phyloP scores from a whole-genome alignment of 2,797 vertebrate genomes.

The Dromococcyx pavoninus region DNA sequence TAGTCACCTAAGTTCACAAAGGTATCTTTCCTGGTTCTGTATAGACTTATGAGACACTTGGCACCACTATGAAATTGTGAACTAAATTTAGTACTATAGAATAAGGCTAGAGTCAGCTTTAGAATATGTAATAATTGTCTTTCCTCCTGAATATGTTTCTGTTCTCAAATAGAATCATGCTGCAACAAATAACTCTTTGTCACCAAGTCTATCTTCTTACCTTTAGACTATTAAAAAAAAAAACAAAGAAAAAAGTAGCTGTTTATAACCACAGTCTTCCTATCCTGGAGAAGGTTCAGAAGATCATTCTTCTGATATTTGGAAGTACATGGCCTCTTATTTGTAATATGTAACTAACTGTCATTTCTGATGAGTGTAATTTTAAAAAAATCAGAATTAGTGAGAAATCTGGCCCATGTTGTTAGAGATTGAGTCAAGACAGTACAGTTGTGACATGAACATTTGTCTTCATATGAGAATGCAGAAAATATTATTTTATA shows the following conservation, averaged over 20 bases:
- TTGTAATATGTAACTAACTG: neutral
- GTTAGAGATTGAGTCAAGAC: neutral
- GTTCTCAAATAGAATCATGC: neutral
- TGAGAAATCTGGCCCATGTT: neutral
- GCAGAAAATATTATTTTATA: neutral
- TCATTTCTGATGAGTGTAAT: neutral
- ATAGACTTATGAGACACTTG: neutral
- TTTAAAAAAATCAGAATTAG: neutral
- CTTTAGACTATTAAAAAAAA: neutral
- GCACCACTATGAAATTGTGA: neutral
- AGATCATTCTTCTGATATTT: neutral
- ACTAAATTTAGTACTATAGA: neutral
- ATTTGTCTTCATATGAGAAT: neutral
- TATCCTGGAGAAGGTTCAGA: neutral
- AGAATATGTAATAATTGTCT: neutral
- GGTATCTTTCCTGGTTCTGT: neutral
- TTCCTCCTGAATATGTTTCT: neutral
- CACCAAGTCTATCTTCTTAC: neutral
- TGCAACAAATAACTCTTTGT: neutral
- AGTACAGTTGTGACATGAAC: neutral
- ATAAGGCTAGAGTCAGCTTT: neutral
- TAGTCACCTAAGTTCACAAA: neutral
- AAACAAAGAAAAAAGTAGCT: no score
- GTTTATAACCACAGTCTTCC: neutral
- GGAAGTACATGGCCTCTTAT: neutral